Percentiles rank a stretch among this genome's conserved stretches.
These are phyloP conservation scores for Chirona hameri DNA, from an alignment of 2,888 invertebrate genomes.

Conservation along the genomic window DNA sequence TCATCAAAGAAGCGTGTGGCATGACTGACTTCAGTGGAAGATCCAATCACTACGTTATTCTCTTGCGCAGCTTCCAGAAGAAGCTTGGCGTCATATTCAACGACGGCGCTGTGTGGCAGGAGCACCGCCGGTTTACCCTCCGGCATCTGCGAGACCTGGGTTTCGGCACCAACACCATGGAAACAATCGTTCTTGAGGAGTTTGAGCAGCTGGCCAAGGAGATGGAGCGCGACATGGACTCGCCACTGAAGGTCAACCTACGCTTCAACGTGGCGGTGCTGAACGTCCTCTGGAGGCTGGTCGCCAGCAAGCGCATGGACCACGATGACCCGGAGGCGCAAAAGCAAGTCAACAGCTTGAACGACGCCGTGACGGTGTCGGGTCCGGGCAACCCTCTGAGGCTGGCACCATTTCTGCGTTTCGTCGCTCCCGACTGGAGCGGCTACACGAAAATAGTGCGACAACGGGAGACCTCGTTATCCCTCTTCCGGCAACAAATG, in stretches of 20 bases:
- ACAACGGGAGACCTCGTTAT: background rate
- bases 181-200: background rate
- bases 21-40: background rate
- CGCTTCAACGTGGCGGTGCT: constrained; percentile 56
- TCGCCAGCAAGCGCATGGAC: constrained; percentile 29
- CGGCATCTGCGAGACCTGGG: background rate
- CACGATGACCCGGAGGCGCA: constrained; percentile 4
- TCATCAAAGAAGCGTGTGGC: background rate
- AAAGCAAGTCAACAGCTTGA: background rate
- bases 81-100: background rate
- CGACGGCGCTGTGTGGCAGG: background rate
- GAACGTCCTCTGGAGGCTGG: constrained; percentile 54
- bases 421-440: background rate
- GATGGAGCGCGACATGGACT: background rate
- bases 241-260: background rate
- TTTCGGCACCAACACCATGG: background rate
- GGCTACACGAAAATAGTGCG: background rate
- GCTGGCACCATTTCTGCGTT: background rate
- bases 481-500: background rate
- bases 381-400: background rate
- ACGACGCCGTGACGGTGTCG: background rate
- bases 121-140: background rate
- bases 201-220: background rate
- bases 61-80: background rate
- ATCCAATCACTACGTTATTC: background rate